Evolutionary conservation across 2,888 invertebrate species (phyloP).

Genomic region (Ophioninae sp.): DNA sequence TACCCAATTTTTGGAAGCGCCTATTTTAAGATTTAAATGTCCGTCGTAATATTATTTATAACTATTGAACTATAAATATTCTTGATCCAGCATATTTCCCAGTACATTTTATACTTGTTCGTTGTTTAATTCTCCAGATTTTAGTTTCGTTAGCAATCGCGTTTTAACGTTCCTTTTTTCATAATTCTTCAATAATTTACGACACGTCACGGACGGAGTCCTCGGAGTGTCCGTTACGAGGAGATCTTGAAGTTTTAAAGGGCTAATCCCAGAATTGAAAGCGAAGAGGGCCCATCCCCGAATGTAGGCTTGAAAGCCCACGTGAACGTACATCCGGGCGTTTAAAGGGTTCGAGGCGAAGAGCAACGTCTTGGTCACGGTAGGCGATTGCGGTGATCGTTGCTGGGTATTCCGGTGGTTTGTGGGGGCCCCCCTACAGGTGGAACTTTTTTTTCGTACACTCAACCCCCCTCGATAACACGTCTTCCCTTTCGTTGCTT

Average conservation of each 20-base stretch:
- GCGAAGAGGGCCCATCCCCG: background rate
- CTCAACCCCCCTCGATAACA: slow-evolving; percentile 14
- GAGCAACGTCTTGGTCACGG: slow-evolving; percentile 73
- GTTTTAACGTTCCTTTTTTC: background rate
- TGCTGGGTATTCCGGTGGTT: slow-evolving; percentile 59
- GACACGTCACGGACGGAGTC: slow-evolving; percentile 32
- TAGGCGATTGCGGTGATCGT: slow-evolving; percentile 51
- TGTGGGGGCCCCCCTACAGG: slow-evolving; percentile 73
- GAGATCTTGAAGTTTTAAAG: slow-evolving; percentile 22
- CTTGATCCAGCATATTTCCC: too few relatives aligned
- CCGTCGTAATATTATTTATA: too few relatives aligned
- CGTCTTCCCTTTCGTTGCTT: slow-evolving; percentile 11
- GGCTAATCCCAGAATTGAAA: slow-evolving; percentile 21
- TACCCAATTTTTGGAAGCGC: too few relatives aligned
- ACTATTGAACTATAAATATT: too few relatives aligned
- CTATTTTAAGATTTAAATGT: too few relatives aligned
- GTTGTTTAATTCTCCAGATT: background rate
- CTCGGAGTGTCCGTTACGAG: slow-evolving; percentile 42
- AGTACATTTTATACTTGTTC: too few relatives aligned
- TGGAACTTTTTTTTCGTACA: slow-evolving; percentile 58
- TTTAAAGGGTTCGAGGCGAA: slow-evolving; percentile 69
- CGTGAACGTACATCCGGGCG: slow-evolving; percentile 57
- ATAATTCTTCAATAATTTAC: slow-evolving; percentile 21
- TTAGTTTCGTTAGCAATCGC: background rate
- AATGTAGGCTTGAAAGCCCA: slow-evolving; percentile 22